These are phyloP conservation scores for Watersipora subatra DNA, from an alignment of 1,140 invertebrate genomes.

Conservation along the genomic window DNA sequence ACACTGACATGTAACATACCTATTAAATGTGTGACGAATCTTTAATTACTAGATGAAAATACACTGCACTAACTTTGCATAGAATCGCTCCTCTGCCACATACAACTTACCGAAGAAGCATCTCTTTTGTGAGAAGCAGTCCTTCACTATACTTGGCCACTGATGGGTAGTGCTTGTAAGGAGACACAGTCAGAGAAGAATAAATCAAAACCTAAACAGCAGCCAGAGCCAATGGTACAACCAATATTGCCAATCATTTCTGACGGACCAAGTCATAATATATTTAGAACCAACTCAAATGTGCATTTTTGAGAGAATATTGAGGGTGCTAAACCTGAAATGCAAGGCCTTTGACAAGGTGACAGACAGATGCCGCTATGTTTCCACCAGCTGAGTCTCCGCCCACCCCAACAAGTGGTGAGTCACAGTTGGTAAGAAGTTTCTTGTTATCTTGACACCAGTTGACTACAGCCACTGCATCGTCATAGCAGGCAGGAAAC, in stretches of 20 bases:
- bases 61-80: background rate
- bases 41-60: background rate
- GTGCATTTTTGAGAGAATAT: background rate
- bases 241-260: background rate
- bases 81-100: background rate
- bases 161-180: slow-evolving; percentile 12
- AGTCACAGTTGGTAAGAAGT: slow-evolving; percentile 1
- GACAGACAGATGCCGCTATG: slow-evolving; percentile 23
- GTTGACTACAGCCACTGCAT: slow-evolving; percentile 9
- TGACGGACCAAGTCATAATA: background rate
- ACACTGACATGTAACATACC: background rate
- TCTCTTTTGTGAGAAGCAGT: background rate
- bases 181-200: slow-evolving; percentile 16
- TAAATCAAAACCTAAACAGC: slow-evolving; percentile 18
- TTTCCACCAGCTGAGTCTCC: slow-evolving; percentile 27
- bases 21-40: background rate
- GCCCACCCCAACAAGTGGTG: slow-evolving; percentile 17
- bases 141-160: slow-evolving; percentile 13
- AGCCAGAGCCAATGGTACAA: background rate
- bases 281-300: background rate
- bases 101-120: background rate
- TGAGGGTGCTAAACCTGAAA: slow-evolving; percentile 15
- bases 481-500: slow-evolving; percentile 16
- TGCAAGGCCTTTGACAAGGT: slow-evolving; percentile 20
- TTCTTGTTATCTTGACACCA: slow-evolving; percentile 17